Evolutionary conservation across 2,113 vertebrate genomes (phyloP).

Genomic region (Hirundichthys speculiger): DNA sequence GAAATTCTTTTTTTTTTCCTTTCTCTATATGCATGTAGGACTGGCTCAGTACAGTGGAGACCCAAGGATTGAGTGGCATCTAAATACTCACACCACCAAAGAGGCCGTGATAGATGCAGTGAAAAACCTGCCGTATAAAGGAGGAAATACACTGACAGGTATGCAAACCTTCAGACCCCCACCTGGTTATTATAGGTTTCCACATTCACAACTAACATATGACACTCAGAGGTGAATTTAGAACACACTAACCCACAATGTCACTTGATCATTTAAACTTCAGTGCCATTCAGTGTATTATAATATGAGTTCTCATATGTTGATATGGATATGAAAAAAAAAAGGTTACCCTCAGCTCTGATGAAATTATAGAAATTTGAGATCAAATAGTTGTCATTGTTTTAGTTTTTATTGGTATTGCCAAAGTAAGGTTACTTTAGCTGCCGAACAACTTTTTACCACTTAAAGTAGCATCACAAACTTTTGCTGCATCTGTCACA

Average conservation of each 20-base stretch:
- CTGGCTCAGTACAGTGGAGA: constrained; percentile 97
- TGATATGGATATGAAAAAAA: no score
- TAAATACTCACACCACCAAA: constrained; percentile 90
- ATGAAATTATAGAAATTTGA: no score
- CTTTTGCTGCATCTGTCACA: no score
- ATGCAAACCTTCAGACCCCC: background rate
- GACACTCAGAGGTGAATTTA: constrained; percentile 1
- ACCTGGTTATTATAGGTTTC: no score
- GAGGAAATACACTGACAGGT: constrained; percentile 97
- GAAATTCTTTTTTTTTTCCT: no score
- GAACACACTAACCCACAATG: background rate
- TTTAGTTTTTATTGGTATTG: no score
- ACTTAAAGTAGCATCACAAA: no score
- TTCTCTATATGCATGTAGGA: constrained; percentile 71
- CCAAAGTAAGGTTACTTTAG: no score
- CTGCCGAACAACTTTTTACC: no score
- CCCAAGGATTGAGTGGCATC: constrained; percentile 95
- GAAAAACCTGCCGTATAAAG: constrained; percentile 94
- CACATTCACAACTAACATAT: constrained; percentile 5
- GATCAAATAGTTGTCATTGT: no score
- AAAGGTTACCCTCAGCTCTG: no score
- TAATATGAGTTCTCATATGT: background rate
- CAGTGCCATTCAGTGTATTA: background rate
- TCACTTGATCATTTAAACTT: background rate
- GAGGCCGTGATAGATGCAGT: constrained; percentile 91